A percentile compares a stretch with the other conserved stretches of the same genome.
Evolutionary conservation across 1,140 invertebrate genomes (phyloP).

Genomic region (Apis mellifera): DNA sequence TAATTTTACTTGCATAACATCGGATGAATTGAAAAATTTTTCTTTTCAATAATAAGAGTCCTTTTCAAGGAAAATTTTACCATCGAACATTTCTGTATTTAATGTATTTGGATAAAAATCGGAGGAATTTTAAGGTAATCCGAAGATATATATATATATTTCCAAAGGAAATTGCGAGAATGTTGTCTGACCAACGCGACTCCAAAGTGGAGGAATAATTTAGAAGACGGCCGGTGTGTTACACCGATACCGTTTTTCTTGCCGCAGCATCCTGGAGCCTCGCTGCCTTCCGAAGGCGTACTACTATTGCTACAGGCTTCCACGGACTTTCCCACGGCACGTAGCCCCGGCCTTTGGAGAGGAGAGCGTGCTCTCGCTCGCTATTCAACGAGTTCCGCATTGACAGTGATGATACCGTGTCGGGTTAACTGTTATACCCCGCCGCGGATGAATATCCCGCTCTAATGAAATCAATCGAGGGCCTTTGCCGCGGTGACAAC

Average conservation of each 20-base stretch:
- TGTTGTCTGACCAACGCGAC: neutral
- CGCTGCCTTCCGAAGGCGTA: neutral
- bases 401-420: conserved; percentile 31
- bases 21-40: no score
- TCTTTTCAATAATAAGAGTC: no score
- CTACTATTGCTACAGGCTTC: neutral
- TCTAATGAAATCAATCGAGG: conserved; percentile 25
- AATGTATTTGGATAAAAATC: no score
- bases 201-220: neutral
- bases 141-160: neutral
- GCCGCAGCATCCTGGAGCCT: neutral
- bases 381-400: conserved; percentile 19
- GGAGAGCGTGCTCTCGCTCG: conserved; percentile 2
- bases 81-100: no score
- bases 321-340: conserved; percentile 32
- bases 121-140: no score
- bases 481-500: neutral
- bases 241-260: conserved; percentile 24
- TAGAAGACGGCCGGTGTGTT: neutral
- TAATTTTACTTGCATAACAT: no score
- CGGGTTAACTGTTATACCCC: conserved; percentile 6
- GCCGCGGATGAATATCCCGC: neutral
- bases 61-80: no score
- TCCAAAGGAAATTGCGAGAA: neutral
- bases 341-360: conserved; percentile 16